phyloP scores from a whole-genome alignment of 2,113 vertebrate genomes.

The Rhynchopsitta pachyrhyncha region DNA sequence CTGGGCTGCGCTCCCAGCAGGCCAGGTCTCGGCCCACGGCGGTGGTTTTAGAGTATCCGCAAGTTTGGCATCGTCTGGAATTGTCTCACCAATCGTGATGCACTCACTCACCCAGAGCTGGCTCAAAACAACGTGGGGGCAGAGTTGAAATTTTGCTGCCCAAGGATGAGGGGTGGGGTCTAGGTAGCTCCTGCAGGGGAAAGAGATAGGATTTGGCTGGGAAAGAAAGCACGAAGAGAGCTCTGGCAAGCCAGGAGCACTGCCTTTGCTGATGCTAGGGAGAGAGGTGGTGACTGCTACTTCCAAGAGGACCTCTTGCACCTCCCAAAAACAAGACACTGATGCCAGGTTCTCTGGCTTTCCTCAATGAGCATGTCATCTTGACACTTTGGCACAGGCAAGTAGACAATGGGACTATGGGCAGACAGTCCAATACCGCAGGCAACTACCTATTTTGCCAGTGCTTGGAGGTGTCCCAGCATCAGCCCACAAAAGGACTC shows the following conservation, averaged over 20 bases:
- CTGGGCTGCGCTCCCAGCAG: background rate
- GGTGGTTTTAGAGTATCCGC: background rate
- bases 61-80: background rate
- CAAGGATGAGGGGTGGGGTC: conserved; percentile 8
- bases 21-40: background rate
- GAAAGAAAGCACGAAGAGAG: background rate
- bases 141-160: background rate
- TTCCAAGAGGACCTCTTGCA: background rate
- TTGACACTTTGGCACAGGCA: background rate
- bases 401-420: background rate
- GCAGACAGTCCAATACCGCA: background rate
- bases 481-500: background rate
- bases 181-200: accelerated
- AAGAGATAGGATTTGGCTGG: background rate
- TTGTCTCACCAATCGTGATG: background rate
- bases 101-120: background rate
- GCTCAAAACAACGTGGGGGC: background rate
- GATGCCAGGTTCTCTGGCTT: background rate
- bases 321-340: background rate
- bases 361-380: background rate
- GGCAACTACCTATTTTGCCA: background rate
- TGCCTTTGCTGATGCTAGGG: background rate
- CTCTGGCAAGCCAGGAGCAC: background rate
- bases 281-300: background rate
- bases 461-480: background rate